Conservation (phyloP, 2,797 vertebrate species). For the Sitta carolinensis region DNA sequence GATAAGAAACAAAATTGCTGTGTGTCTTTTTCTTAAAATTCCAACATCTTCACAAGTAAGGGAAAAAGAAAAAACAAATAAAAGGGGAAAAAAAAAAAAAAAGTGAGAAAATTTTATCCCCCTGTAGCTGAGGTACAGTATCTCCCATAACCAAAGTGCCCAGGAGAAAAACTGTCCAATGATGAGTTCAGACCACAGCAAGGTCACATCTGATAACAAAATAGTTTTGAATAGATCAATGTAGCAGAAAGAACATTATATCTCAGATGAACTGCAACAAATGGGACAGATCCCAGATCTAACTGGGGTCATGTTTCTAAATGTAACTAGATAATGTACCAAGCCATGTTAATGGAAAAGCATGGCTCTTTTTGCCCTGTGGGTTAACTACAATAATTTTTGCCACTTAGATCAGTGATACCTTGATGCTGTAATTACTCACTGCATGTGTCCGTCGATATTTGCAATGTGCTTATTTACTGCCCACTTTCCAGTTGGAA, state of each 20-base stretch:
- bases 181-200: neutral
- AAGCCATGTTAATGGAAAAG: slow-evolving; percentile 41
- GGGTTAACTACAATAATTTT: slow-evolving; percentile 40
- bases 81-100: neutral
- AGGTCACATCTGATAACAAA: neutral
- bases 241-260: neutral
- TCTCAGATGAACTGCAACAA: slow-evolving; percentile 25
- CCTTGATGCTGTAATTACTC: slow-evolving; percentile 65
- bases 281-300: slow-evolving; percentile 1
- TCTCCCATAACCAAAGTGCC: neutral
- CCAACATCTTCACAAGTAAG: neutral
- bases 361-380: slow-evolving; percentile 15
- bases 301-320: slow-evolving; percentile 40
- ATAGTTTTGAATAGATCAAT: neutral
- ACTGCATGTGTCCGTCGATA: slow-evolving; percentile 49
- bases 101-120: neutral
- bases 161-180: neutral
- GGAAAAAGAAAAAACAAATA: neutral
- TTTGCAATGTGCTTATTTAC: slow-evolving; percentile 65
- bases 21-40: neutral
- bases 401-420: slow-evolving; percentile 51
- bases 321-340: slow-evolving; percentile 15
- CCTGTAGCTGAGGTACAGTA: neutral
- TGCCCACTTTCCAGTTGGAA: slow-evolving; percentile 21
- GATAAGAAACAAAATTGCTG: neutral